Base-by-base conservation (phyloP, 1,140 invertebrate genomes). In the Whitmania pigra region DNA sequence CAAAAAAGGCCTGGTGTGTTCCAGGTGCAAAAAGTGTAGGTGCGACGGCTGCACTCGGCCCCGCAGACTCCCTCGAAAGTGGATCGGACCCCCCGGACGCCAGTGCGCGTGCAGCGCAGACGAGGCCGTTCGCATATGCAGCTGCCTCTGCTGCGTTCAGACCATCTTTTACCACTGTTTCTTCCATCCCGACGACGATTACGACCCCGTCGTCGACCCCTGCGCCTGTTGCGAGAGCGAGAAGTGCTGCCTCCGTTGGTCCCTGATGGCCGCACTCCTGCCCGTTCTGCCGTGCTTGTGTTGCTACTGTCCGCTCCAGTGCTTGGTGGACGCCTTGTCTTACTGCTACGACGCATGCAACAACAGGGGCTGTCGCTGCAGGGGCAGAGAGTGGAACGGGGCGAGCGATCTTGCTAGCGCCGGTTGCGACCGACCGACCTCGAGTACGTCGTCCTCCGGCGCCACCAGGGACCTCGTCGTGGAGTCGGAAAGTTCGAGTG, bases 71-170 rank as follows among this genome's bases (percentile, higher is more conserved):
- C 93, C 93, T 25, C 88, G 88, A 75, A 86, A 87, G 68, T 95
- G 92, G 92, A 85, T 93, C 74, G 69, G 69, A 5, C 60, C 43
- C n/a, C 93, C 92, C 84, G 87, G 89, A 82, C 86, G 90, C 79
- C 87, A 88, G 80, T 93, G 89, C 82, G 86, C 90, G 77, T 89
- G 91, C 83, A 92, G 90, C 77, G 89, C 90, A 67, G 89, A 93
- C 80, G 87, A 89, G 72, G 86, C 88, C 75, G 87, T 95, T 74
- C 91, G 94, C 83, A 90, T 91, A 80, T 88, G 88, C 69, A 90
- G 90, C 73, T 95, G 93, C 80, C 86, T 95, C 82, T 95, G 92
- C 84, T 94, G 91, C 82, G 91, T 92, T 75, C 93, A 94, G 80
- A 91, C 88, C 57, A 80, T 92, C 43, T 93, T 94, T 81, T 96